These are phyloP conservation scores for Oreochromis niloticus DNA, from an alignment of 2,113 vertebrate species.

Conservation along the genomic window DNA sequence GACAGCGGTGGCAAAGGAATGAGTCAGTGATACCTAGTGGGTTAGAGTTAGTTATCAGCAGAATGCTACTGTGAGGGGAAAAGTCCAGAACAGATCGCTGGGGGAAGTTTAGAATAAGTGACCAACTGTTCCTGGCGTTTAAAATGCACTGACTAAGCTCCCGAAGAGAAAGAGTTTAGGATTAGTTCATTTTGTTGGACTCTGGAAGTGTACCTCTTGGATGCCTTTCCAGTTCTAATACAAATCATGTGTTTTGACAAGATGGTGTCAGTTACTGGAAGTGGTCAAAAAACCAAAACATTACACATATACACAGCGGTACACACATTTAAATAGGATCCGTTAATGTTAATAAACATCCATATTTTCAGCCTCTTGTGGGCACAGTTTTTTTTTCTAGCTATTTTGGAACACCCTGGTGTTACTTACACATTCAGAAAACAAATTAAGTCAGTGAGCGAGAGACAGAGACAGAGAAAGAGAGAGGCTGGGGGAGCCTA, in stretches of 20 bases:
- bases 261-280: neutral
- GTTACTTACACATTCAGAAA: neutral
- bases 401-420: neutral
- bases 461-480: neutral
- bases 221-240: neutral
- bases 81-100: neutral
- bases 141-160: neutral
- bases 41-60: conserved; percentile 42
- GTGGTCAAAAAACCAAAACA: neutral
- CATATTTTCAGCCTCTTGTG: neutral
- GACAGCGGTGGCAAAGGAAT: conserved; percentile 35
- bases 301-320: neutral
- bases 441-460: neutral
- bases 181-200: neutral
- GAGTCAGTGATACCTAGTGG: conserved; percentile 9
- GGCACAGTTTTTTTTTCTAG: neutral
- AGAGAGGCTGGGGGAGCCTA: neutral
- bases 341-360: neutral
- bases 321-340: neutral
- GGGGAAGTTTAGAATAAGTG: neutral
- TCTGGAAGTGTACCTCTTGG: neutral
- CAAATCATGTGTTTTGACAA: neutral
- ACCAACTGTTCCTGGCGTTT: conserved; percentile 2
- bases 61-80: neutral
- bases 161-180: neutral